phyloP scores from a whole-genome alignment of 1,140 invertebrate genomes.

The Armadillidium nasatum region DNA sequence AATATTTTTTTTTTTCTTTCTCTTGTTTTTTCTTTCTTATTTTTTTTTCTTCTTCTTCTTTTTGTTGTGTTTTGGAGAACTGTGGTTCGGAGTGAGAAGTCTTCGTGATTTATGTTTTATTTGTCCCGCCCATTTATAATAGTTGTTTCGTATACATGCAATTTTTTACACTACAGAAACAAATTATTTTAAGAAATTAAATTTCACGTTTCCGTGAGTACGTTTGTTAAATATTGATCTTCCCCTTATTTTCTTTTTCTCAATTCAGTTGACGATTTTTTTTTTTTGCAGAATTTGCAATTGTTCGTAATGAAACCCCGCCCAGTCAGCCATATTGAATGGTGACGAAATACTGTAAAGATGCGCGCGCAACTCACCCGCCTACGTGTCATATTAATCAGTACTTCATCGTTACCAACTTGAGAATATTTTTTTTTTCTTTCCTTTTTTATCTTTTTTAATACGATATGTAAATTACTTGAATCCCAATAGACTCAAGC shows the following conservation, averaged over 20 bases:
- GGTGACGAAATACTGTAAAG: background rate
- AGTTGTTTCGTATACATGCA: background rate
- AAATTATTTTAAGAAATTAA: background rate
- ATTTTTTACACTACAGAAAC: background rate
- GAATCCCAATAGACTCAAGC: background rate
- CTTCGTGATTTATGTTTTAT: background rate
- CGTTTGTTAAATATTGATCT: background rate
- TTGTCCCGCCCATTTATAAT: background rate
- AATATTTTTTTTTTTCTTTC: background rate
- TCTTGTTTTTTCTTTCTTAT: too few relatives aligned
- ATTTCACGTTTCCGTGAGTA: background rate
- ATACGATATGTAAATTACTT: slow-evolving; percentile 7
- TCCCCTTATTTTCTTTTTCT: background rate
- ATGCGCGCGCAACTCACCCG: background rate
- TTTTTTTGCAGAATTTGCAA: background rate
- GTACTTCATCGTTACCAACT: slow-evolving; percentile 1
- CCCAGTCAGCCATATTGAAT: slow-evolving; percentile 8
- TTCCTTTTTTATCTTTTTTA: slow-evolving; percentile 2
- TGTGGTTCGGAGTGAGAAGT: background rate
- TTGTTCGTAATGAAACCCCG: background rate
- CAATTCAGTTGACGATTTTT: background rate
- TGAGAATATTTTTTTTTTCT: background rate
- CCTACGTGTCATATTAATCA: slow-evolving; percentile 10
- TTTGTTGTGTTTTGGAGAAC: background rate
- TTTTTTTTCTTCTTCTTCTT: too few relatives aligned